Conservation (phyloP, 2,113 vertebrate genomes). For the Platysternon megacephalum region DNA sequence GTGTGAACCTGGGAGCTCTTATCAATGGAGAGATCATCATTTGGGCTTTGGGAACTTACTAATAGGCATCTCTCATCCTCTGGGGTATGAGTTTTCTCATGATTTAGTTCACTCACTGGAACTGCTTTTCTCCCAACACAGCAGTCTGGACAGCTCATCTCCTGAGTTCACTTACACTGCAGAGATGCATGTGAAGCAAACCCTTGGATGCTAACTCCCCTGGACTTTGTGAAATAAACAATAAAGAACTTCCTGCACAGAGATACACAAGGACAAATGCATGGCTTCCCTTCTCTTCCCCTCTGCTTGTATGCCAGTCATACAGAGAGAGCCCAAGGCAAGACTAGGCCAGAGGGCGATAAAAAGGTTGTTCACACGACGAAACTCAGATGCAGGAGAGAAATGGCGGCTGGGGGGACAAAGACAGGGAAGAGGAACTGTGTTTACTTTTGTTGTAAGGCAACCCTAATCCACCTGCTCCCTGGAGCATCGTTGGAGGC, state of each 20-base stretch:
- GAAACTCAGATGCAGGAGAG: not conserved
- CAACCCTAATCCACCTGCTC: not conserved
- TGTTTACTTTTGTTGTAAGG: not conserved
- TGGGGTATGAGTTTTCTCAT: not conserved
- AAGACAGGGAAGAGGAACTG: not conserved
- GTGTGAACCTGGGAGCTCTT: not conserved
- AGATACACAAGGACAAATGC: not conserved
- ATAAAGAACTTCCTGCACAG: not conserved
- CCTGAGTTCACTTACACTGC: not conserved
- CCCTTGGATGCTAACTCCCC: not conserved
- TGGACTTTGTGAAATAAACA: not conserved
- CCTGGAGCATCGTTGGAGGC: not conserved
- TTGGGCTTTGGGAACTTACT: not conserved
- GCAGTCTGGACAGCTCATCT: not conserved
- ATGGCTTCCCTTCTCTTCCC: not conserved
- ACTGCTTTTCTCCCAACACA: not conserved
- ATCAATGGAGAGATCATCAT: slow-evolving; percentile 28
- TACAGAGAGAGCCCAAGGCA: not conserved
- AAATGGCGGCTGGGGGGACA: not conserved
- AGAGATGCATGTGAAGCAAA: not conserved
- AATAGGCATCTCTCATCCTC: not conserved
- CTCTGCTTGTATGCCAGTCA: not conserved
- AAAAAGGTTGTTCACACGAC: not conserved
- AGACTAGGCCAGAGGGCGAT: not conserved
- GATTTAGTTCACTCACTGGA: not conserved